Conservation (phyloP, 2,888 invertebrate species). For the Drosophila cracens region DNA sequence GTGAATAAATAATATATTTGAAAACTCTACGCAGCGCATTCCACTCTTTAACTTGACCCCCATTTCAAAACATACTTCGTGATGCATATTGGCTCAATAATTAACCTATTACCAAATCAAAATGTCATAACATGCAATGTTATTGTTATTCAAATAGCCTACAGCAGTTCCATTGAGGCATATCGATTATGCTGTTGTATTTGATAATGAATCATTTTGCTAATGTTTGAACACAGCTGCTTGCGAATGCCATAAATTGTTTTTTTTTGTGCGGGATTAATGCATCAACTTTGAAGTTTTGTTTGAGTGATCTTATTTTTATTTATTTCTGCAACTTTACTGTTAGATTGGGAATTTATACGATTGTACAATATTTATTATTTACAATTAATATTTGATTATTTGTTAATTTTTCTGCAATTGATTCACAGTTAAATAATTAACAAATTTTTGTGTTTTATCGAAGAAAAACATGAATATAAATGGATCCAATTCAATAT, state of each 20-base stretch:
- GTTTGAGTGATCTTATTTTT: neutral
- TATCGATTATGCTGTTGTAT: neutral
- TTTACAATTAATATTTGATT: neutral
- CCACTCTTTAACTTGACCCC: neutral
- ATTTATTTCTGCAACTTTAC: neutral
- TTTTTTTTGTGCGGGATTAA: neutral
- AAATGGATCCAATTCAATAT: neutral
- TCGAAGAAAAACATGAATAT: neutral
- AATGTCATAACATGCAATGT: conserved; percentile 27
- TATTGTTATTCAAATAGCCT: neutral
- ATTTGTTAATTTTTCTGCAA: neutral
- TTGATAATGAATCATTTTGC: neutral
- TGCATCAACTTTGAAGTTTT: neutral
- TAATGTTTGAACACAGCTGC: neutral
- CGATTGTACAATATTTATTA: neutral
- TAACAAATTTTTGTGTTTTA: neutral
- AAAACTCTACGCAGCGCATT: conserved; percentile 36
- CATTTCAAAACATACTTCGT: neutral
- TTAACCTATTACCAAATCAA: conserved; percentile 44
- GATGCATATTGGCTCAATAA: conserved; percentile 21
- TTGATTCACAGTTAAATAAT: neutral
- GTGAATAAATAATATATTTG: conserved; percentile 74
- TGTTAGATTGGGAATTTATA: neutral
- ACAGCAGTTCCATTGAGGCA: neutral
- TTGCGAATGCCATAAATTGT: neutral